phyloP scores from a whole-genome alignment of 2,888 invertebrate genomes.

The Muscina levida region DNA sequence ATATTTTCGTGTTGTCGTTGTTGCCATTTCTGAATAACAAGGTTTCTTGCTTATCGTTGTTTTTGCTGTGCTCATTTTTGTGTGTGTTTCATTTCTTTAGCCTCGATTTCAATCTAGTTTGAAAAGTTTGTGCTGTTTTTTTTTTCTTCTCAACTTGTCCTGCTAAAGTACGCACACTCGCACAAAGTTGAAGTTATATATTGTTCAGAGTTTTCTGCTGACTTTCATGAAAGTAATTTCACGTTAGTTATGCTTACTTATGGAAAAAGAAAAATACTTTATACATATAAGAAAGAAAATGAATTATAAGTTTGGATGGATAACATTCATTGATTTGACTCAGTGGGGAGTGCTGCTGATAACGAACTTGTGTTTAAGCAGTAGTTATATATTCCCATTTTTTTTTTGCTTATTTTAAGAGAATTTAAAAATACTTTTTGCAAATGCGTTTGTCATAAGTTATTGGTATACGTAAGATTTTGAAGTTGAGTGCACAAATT shows the following conservation, averaged over 20 bases:
- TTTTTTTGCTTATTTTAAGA: too few species aligned
- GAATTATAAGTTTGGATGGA: background rate
- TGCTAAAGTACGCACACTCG: conserved; percentile 48
- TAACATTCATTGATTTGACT: background rate
- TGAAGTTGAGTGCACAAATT: too few species aligned
- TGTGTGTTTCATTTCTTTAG: background rate
- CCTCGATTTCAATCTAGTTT: conserved; percentile 42
- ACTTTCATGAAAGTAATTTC: conserved; percentile 47
- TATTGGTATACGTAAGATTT: too few species aligned
- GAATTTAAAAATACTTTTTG: too few species aligned
- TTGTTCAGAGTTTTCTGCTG: conserved; percentile 1
- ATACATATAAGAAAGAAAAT: background rate
- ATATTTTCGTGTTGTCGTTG: background rate
- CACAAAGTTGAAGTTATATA: conserved; percentile 1
- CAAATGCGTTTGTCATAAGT: too few species aligned
- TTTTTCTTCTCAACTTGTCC: conserved; percentile 5
- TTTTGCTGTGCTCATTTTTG: conserved; percentile 33
- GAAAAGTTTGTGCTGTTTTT: conserved; percentile 26
- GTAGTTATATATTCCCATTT: too few species aligned
- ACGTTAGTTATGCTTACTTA: conserved; percentile 47
- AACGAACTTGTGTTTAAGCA: too few species aligned
- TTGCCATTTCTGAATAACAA: background rate
- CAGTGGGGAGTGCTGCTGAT: too few species aligned
- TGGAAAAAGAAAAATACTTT: background rate
- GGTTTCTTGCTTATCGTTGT: background rate